Conservation (phyloP, 2,888 invertebrate species). For the Hofmannophila pseudospretella region DNA sequence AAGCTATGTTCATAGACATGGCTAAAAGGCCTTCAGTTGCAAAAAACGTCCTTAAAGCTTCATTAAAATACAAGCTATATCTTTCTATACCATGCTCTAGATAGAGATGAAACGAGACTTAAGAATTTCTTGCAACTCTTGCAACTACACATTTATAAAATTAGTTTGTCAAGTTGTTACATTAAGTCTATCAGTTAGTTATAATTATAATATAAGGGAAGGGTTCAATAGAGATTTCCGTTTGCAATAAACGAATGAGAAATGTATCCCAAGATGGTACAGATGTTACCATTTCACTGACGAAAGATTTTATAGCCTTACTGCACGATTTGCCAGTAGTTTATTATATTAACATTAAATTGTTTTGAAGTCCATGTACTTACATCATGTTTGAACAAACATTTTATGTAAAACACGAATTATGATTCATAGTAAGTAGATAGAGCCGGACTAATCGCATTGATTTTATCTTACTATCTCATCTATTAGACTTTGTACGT, state of each 20-base stretch:
- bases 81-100: no score
- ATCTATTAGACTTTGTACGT: no score
- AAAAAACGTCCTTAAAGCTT: no score
- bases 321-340: constrained; percentile 37
- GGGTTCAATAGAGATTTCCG: constrained; percentile 55
- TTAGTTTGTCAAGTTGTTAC: neutral
- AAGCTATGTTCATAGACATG: no score
- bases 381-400: neutral
- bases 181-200: constrained; percentile 59
- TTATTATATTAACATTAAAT: constrained; percentile 24
- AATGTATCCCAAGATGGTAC: constrained; percentile 34
- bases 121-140: neutral
- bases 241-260: constrained; percentile 62
- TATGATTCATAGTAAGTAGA: no score
- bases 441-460: no score
- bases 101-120: no score
- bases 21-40: no score
- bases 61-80: no score
- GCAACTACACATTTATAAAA: neutral
- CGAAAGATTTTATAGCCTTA: constrained; percentile 55
- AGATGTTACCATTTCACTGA: constrained; percentile 36
- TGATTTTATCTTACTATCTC: no score
- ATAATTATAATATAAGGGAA: constrained; percentile 38
- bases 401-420: no score
- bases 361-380: constrained; percentile 17